Base-by-base conservation (phyloP, 2,888 invertebrate genomes). In the Thymelicus sylvestris region DNA sequence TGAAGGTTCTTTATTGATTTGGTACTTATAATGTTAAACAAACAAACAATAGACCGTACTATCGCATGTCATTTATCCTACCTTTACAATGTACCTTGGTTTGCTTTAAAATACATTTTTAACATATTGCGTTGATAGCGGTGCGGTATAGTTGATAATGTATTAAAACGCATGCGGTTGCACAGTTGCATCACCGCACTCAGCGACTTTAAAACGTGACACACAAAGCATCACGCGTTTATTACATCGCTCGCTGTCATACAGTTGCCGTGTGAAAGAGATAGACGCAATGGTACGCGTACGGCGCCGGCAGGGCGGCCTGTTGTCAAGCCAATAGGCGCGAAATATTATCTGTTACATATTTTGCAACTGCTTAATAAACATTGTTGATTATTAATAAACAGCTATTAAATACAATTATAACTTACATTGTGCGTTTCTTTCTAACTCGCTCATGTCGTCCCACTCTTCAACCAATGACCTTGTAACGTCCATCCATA, bases 401-500 rank as follows among this genome's bases (percentile, higher is more conserved):
- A 8, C 8, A 10, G 8, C 8, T 44, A 44, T 50, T 50, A 15
- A 52, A 19, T 15, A 1, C 10, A 52, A 19, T 15, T 15, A 1
- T 12, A 6, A 57, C 57, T 57, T 13, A 57, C 57, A 57, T 57
- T 57, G 57, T n/a, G 38, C 57, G 31, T 38, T 12, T 57, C 38
- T 57, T 38, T 57, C 57, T 31, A 31, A 13, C 13, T 38, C 31
- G 7, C 57, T 57, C 57, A 57, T 38, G 38, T 57, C 57, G n/a
- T 57, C 57, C 57, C 57, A 57, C 8, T 57, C 57, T 13, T 57
- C 57, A 6, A 13, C 7, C 0, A 57, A 38, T 13, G 57, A 13
- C 13, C 57, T 57, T 31, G 57, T 38, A 31, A 57, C 57, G 57
- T 57, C 57, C 57, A 57, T 57, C 57, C 57, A 57, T 38, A 57